Evolutionary conservation across 2,888 invertebrate species (phyloP).

Genomic region (Scelioninae gen. 1): DNA sequence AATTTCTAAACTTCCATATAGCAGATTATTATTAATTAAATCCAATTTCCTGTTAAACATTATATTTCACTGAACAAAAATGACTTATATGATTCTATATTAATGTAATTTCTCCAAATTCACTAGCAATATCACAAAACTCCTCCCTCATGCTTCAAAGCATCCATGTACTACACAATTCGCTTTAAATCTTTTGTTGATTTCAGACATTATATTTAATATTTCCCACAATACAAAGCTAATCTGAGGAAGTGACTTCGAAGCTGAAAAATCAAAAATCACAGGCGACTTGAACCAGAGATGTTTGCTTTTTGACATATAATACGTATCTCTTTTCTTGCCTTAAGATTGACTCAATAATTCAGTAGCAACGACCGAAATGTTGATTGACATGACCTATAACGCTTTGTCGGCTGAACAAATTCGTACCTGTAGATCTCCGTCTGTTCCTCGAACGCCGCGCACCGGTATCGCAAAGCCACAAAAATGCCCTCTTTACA

Average conservation of each 20-base stretch:
- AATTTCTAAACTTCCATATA: background rate
- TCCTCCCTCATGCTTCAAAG: too few relatives aligned
- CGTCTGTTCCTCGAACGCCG: constrained; percentile 27
- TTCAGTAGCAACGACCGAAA: constrained; percentile 52
- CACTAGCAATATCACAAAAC: background rate
- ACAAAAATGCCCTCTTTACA: too few relatives aligned
- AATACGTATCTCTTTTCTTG: constrained; percentile 31
- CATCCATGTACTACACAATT: background rate
- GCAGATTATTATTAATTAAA: constrained; percentile 7
- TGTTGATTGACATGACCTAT: constrained; percentile 54
- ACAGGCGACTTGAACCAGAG: constrained; percentile 27
- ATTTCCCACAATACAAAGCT: constrained; percentile 16
- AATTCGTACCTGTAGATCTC: constrained; percentile 25
- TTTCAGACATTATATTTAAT: constrained; percentile 33
- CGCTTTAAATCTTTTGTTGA: constrained; percentile 38
- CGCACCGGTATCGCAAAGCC: too few relatives aligned
- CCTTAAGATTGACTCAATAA: constrained; percentile 32
- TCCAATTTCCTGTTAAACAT: constrained; percentile 16
- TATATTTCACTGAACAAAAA: background rate
- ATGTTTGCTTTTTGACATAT: constrained; percentile 39
- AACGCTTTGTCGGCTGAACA: constrained; percentile 29
- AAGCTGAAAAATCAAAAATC: constrained; percentile 57
- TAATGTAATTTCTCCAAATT: constrained; percentile 9
- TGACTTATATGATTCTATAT: background rate
- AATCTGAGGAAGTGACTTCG: constrained; percentile 33